These are phyloP conservation scores for Amniataba percoides DNA, from an alignment of 2,797 vertebrate genomes.

Conservation along the genomic window DNA sequence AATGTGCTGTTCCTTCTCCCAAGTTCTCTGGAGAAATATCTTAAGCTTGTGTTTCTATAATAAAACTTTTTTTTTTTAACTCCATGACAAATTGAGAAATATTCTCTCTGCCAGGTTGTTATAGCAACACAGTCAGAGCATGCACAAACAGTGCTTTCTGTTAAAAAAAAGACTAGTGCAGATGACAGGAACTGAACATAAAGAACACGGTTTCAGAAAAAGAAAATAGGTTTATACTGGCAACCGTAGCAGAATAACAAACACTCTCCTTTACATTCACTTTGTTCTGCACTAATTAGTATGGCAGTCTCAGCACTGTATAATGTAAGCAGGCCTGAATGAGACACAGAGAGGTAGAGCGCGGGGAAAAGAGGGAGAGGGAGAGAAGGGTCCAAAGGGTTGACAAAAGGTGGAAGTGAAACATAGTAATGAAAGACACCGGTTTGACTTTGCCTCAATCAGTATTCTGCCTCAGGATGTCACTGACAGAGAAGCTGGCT, in stretches of 20 bases:
- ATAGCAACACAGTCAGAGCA: conserved; percentile 74
- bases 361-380: background rate
- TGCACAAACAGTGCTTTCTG: conserved; percentile 72
- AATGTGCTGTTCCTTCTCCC: conserved; percentile 34
- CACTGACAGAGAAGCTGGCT: conserved; percentile 35
- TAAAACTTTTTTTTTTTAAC: conserved; percentile 45
- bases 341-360: conserved; percentile 8
- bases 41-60: conserved; percentile 22
- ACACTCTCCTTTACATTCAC: conserved; percentile 75
- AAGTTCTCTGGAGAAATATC: conserved; percentile 14
- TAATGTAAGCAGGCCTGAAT: conserved; percentile 63
- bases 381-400: conserved; percentile 21
- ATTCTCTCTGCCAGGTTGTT: conserved; percentile 74
- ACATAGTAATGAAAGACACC: conserved; percentile 53
- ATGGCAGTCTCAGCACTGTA: conserved; percentile 66
- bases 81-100: conserved; percentile 66
- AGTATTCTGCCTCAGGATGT: conserved; percentile 64
- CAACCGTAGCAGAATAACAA: conserved; percentile 39
- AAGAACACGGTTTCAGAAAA: conserved; percentile 51
- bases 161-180: conserved; percentile 31
- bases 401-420: conserved; percentile 67
- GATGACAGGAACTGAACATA: conserved; percentile 57
- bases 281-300: conserved; percentile 75
- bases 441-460: conserved; percentile 65
- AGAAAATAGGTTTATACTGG: conserved; percentile 47